A percentile compares a stretch with the other conserved stretches of the same genome.
phyloP scores from a whole-genome alignment of 35 echinoderm and acorn worm species.

The Hemicentrotus pulcherrimus region DNA sequence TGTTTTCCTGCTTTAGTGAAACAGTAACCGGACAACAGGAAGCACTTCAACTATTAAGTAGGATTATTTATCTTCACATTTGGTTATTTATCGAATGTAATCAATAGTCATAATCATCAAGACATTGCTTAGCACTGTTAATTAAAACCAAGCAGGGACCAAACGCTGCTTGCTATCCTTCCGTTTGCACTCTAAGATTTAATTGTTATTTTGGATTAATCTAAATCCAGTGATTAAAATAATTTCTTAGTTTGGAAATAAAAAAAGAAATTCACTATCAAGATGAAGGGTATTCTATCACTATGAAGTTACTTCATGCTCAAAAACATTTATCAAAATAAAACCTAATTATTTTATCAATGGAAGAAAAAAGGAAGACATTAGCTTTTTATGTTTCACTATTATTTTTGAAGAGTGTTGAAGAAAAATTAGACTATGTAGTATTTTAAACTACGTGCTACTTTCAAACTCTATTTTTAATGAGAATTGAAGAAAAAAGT shows the following conservation, averaged over 20 bases:
- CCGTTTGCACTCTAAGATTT: not conserved
- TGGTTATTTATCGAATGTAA: not conserved
- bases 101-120: not conserved
- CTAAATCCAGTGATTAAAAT: not conserved
- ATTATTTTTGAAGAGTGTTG: not conserved
- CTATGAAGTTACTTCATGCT: not conserved
- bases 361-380: not conserved
- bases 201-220: not conserved
- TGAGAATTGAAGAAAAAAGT: too few species aligned
- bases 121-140: not conserved
- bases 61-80: not conserved
- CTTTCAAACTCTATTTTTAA: too few species aligned
- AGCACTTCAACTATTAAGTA: not conserved
- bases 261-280: not conserved
- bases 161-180: not conserved
- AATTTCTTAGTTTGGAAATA: not conserved
- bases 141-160: not conserved
- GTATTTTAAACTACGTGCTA: too few species aligned
- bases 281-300: not conserved
- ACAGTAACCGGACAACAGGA: conserved; percentile 9
- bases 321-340: not conserved
- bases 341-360: not conserved
- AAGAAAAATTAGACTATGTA: too few species aligned
- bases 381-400: not conserved
- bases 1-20: not conserved